Percentiles rank a stretch among this genome's conserved stretches.
phyloP scores from a whole-genome alignment of 2,888 invertebrate genomes.

The Pomacea canaliculata region DNA sequence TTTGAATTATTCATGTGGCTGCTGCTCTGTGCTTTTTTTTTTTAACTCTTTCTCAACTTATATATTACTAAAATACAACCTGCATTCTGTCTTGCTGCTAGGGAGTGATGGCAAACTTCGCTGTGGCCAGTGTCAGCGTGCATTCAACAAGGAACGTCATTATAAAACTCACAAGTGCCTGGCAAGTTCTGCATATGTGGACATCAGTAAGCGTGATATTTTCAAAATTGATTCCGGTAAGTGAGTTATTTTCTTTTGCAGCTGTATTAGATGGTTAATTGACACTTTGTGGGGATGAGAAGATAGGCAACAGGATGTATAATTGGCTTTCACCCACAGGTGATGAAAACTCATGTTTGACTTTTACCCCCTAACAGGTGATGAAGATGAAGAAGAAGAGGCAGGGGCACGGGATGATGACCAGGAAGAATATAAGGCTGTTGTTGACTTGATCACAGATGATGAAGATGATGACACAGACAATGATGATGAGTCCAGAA shows the following conservation, averaged over 20 bases:
- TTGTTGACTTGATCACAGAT: constrained; percentile 23
- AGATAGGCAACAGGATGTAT: too few relatives aligned
- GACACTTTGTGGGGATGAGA: too few relatives aligned
- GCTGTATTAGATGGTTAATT: not conserved
- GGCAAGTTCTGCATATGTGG: constrained; percentile 63
- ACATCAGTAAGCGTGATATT: constrained; percentile 59
- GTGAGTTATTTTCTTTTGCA: not conserved
- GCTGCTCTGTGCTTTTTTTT: too few relatives aligned
- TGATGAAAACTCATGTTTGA: too few relatives aligned
- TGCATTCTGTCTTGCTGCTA: constrained; percentile 23
- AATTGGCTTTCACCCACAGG: too few relatives aligned
- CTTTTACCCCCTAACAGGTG: not conserved
- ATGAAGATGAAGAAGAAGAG: constrained; percentile 36
- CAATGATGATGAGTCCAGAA: constrained; percentile 27
- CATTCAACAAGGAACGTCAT: constrained; percentile 63
- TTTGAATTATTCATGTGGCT: too few relatives aligned
- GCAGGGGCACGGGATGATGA: constrained; percentile 48
- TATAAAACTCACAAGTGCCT: constrained; percentile 66
- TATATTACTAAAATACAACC: too few relatives aligned
- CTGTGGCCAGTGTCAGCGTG: constrained; percentile 62
- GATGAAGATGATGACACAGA: constrained; percentile 37
- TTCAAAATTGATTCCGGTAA: constrained; percentile 49
- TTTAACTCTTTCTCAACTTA: too few relatives aligned
- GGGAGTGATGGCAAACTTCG: constrained; percentile 59
- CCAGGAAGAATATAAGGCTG: constrained; percentile 41